These are phyloP conservation scores for Cetoscarus ocellatus DNA, from an alignment of 2,797 vertebrate species.

Conservation along the genomic window DNA sequence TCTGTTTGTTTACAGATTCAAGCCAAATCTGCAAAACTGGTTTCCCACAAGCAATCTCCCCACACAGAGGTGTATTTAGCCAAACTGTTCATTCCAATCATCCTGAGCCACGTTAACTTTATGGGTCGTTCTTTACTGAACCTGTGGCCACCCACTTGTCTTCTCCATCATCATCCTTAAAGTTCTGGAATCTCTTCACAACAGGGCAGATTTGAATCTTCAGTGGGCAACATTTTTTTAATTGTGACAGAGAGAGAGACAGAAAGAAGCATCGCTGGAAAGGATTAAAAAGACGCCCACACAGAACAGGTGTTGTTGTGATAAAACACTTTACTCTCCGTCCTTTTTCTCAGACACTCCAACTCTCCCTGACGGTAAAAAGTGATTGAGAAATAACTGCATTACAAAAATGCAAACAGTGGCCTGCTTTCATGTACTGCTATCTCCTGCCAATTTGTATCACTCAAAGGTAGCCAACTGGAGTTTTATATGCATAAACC, in stretches of 20 bases:
- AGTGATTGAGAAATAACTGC: constrained; percentile 16
- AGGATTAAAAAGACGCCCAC: constrained; percentile 26
- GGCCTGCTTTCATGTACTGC: not conserved
- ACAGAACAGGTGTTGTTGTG: constrained; percentile 37
- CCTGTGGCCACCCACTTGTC: constrained; percentile 3
- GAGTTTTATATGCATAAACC: not conserved
- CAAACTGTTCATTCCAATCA: constrained; percentile 8
- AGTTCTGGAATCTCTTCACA: constrained; percentile 3
- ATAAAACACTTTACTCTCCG: constrained; percentile 21
- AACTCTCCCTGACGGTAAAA: not conserved
- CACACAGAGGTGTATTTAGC: not conserved
- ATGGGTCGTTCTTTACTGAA: constrained; percentile 2
- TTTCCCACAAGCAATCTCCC: constrained; percentile 22
- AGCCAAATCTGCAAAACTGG: constrained; percentile 24
- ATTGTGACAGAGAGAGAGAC: constrained; percentile 5
- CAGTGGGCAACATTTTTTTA: not conserved
- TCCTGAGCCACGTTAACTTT: constrained; percentile 8
- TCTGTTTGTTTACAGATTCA: constrained; percentile 30
- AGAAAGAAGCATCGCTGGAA: constrained; percentile 19
- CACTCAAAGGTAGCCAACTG: constrained; percentile 6
- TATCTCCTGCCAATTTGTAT: not conserved
- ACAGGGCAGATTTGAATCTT: not conserved
- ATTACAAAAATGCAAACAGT: not conserved
- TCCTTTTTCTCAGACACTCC: not conserved
- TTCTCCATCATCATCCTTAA: not conserved